Evolutionary conservation across 2,888 invertebrate genomes (phyloP), one percentile per base, ranked within the genome.

Genomic region (Rhimphoctona megacephalus): DNA sequence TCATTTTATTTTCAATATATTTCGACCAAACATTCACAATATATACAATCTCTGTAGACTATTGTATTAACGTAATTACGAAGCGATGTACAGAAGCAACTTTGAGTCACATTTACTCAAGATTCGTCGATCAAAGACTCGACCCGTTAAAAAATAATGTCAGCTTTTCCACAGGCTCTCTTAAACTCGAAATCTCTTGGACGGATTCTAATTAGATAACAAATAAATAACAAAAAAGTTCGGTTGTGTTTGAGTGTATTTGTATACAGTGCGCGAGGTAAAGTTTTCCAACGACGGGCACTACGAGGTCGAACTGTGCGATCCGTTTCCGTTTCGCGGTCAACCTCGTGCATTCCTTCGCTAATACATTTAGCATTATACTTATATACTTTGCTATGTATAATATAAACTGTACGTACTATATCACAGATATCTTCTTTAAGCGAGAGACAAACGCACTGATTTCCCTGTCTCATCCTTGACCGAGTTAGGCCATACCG

Each of bases 391-490:
- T 39, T 39, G 70, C 72, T 30, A 30, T 30, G 11, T 30, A 30
- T 61, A 30, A 61, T 61, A 30, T 30, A 17, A 30, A 36, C 69
- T 70, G 78, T 84, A 86, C 81, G 79, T 81, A 67, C 76, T 82
- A 82, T 76, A 86, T 86, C 86, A 86, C 86, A 86, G 86, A 86
- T 84, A 86, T 84, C 77, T 81, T 81, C 73, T 74, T 74, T 39
- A 78, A 69, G 39, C 43, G 61, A 46, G 76, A 66, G 77, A 74
- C 81, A 69, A 73, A 69, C 69, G 69, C 73, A 33, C 67, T 33
- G 36, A 77, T 52, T 43, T 61, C 54, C 36, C 57, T 67, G 57
- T 57, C 43, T 30, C 52, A 73, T 64, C 86, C 77, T 77, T 81
- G 77, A 72, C 86, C 79, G 72, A 70, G 30, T 78, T 81, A 61